Base-by-base conservation (phyloP, 2,797 vertebrate genomes). In the Falco peregrinus region DNA sequence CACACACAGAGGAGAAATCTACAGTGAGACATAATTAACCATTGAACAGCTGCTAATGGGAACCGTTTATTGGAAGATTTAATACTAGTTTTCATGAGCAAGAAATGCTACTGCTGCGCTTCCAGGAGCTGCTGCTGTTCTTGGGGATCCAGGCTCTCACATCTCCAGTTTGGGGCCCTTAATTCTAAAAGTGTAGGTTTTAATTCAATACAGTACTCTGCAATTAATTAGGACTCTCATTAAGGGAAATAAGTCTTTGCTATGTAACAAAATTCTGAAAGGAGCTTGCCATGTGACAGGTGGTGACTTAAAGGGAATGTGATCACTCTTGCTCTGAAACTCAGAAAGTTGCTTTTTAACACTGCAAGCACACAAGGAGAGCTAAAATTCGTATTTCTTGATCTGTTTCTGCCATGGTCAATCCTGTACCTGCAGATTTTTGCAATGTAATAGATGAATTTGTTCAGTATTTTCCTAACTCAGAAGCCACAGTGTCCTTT, bases 21-120 rank as follows among this genome's bases (percentile, higher is more conserved):
- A 63, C 61, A 56, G 13, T 20, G 57, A 87, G 63, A 67, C 53
- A 59, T 53, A 96, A 96, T 96, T 97, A 97, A 93, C 67, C 75
- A 84, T 10, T 24, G 12, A 90, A 91, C 91, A 96, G 91, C 78
- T 97, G 92, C 73, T 96, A 73, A 92, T 7, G 1, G 76, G 73
- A 95, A 87, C 54, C 60, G 67, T 83, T 96, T 79, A 48, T 56
- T 76, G 39, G 65, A 91, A 88, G 83, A 80, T 76, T 77, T 59
- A 61, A 68, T 31, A 50, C 50, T 82, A 9, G 13, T 56, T 95
- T 91, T 87, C 71, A 43, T 3, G 4, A 86, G 6, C 28, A 87
- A 56, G 57, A 53, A 89, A 54, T 68, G 16, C 59, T 78, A 21
- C 47, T 9, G 3, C 33, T 91, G 71, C 33, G 16, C 25, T 74